Evolutionary conservation across 2,888 invertebrate genomes (phyloP), one percentile per base, ranked within the genome.

Genomic region (Tipula lateralis): DNA sequence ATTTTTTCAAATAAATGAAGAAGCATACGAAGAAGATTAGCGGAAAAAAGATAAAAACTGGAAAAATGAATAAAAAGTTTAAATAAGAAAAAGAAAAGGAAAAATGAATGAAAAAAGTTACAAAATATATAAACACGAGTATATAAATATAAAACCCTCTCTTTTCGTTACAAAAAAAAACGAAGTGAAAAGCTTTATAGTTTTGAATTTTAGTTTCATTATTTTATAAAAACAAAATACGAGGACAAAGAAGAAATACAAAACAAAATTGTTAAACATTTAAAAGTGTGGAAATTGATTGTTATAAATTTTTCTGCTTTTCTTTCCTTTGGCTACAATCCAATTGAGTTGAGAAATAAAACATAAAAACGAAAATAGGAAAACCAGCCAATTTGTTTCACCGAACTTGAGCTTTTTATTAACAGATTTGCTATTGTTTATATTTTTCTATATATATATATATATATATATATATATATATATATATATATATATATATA

Each of bases 161-260:
- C 44, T n/a, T 50, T 3, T 66, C 3, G 32, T 1, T 66, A 24
- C 12, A 24, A 66, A 66, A 66, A 66, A 13, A 66, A 66, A 66
- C 24, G 24, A 66, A 66, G 24, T 66, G 66, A 66, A 66, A 66
- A 66, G 66, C 66, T 66, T 66, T 66, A 66, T 66, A 66, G 66
- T 24, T 66, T 66, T 66, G 19, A 66, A 66, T 66, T 66, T 66
- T 66, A 66, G 12, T 44, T 44, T 44, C 13, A 44, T 50, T 50
- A 50, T 66, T 66, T 66, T 66, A 24, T 24, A 66, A 66, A 66
- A 24, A 66, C 9, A 24, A n/a, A 50, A 6, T 4, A 50, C 16
- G 44, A 44, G 16, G 44, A 44, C 44, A 16, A 44, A 5, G 44
- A 44, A 44, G 44, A 44, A 44, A 0, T n/a, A n/a, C n/a, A n/a